Evolutionary conservation across 2,888 invertebrate genomes (phyloP), one percentile per base, ranked within the genome.

Genomic region (Macroteleia sp.): DNA sequence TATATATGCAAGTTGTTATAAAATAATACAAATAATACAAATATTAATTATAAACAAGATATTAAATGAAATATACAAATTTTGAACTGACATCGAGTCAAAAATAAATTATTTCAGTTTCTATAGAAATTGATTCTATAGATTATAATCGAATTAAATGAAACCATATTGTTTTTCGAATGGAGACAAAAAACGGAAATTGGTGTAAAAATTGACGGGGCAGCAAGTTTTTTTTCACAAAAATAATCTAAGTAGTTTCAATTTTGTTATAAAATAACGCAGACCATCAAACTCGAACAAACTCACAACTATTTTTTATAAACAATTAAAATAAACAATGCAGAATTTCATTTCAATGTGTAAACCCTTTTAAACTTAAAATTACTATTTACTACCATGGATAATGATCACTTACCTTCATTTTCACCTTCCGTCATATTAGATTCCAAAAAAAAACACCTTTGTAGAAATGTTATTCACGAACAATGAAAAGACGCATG

Each of bases 221-320:
- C 28, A 46, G 46, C 28, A 46, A 22, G 28, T 5, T 5, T 25
- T 28, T 42, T 46, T 10, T 41, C 10, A 20, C 2, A 3, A 41
- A 20, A 4, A 9, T 10, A 16, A 41, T 41, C 20, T 41, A 46
- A 17, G 14, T 46, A 46, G n/a, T 28, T n/a, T 46, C 19, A 25
- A 46, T 22, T 46, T 46, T 46, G 28, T 28, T 46, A 14, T 5
- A 25, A 46, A 46, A 46, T 12, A 46, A 46, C 6, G 28, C 16
- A 25, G 28, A 46, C 25, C 46, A 25, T 14, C 16, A 1, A 46
- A 12, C 46, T 46, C 46, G 46, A 46, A 20, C 14, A 28, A 46
- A 14, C 41, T 41, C 16, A 19, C 14, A 46, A 46, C 14, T 25
- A 25, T 39, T 39, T 39, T 39, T 39, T 39, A 17, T 17, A 39